Evolutionary conservation across 2,888 invertebrate genomes (phyloP), one percentile per base, ranked within the genome.

Genomic region (Agrilus cyanescens): DNA sequence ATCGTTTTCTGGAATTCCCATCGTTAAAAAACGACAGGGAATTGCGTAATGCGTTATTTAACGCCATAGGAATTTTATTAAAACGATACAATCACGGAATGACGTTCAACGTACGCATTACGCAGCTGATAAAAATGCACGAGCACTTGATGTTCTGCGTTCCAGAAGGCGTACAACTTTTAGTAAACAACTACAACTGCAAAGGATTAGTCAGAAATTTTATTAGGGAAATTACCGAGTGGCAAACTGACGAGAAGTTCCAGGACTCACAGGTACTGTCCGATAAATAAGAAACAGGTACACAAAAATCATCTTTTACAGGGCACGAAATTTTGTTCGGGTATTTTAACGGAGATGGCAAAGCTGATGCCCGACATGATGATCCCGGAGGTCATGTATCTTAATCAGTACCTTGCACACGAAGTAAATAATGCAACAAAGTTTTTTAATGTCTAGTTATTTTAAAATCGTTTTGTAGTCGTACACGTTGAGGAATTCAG

Each of bases 51-150:
- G 80, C 81, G 12, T 73, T 90, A 4, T 81, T 82, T 58, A 80
- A 87, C 71, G 76, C 91, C 32, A 70, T 94, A 45, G 90, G 88
- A 12, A 73, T 78, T 3, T 73, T 90, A 35, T 78, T 91, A 14
- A 88, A 85, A 61, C 78, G 76, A 39, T 89, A 88, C 61, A 87
- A 85, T 59, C 88, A 93, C 66, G 85, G 85, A 1, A 74, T 82
- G 34, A 76, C 80, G 25, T 87, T 85, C 60, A 75, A 84, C 2
- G 76, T 84, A 5, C 80, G 82, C 57, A 71, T 85, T 44, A 77
- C 71, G 15, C 73, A 88, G 76, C 60, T 86, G 38, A 70, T 90
- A 25, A 85, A 86, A 68, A 74, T 80, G 52, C 74, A 76, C 57
- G 89, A 90, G 53, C 80, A 82, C 64, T 66, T 86, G 30, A 77